These are phyloP conservation scores for Pristionchus mayeri DNA, from an alignment of 2,888 invertebrate genomes.

Conservation along the genomic window DNA sequence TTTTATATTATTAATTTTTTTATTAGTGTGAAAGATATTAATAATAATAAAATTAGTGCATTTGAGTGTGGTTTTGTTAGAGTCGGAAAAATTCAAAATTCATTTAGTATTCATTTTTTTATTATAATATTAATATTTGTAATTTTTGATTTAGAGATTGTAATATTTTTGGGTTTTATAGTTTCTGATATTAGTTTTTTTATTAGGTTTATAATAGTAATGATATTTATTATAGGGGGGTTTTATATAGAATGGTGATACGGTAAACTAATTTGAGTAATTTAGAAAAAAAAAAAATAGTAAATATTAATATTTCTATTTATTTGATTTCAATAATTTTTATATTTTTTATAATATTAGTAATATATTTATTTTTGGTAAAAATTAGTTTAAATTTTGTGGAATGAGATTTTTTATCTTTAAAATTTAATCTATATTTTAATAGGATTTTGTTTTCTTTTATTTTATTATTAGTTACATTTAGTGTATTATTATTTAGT, in stretches of 20 bases:
- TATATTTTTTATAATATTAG: slow-evolving; percentile 54
- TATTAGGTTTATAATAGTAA: slow-evolving; percentile 60
- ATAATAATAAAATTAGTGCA: slow-evolving; percentile 59
- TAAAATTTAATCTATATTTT: slow-evolving; percentile 68
- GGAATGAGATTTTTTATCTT: slow-evolving; percentile 63
- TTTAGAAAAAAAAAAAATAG: slow-evolving; percentile 59
- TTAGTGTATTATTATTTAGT: slow-evolving; percentile 64
- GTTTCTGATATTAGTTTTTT: slow-evolving; percentile 60
- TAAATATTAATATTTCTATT: slow-evolving; percentile 68
- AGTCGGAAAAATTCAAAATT: slow-evolving; percentile 64
- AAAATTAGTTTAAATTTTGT: slow-evolving; percentile 81
- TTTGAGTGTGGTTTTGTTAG: slow-evolving; percentile 66
- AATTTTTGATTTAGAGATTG: slow-evolving; percentile 65
- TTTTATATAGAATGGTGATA: slow-evolving; percentile 68
- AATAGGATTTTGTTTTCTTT: slow-evolving; percentile 66
- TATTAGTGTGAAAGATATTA: slow-evolving; percentile 59
- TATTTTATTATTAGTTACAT: slow-evolving; percentile 65
- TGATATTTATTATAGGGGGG: slow-evolving; percentile 65
- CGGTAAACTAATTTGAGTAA: slow-evolving; percentile 66
- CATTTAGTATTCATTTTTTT: slow-evolving; percentile 68
- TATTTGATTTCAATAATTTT: slow-evolving; percentile 62
- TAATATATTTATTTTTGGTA: slow-evolving; percentile 53
- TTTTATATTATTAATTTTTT: slow-evolving; percentile 65
- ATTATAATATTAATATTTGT: slow-evolving; percentile 66
- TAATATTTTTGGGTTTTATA: slow-evolving; percentile 64